Base-by-base conservation (phyloP, 1,140 invertebrate genomes). In the Cotesia typhae region DNA sequence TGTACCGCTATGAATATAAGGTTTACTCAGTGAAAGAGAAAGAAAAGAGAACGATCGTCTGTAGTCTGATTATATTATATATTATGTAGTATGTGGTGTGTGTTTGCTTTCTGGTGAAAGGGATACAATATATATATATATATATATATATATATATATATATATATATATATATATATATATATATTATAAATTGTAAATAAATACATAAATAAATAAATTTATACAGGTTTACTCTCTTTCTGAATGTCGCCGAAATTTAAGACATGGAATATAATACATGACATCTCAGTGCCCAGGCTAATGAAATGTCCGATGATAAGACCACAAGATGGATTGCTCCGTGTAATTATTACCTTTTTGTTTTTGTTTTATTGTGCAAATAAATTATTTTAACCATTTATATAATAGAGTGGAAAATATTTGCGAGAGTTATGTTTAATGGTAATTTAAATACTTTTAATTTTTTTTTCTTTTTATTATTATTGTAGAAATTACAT, bases 1-100 rank as follows among this genome's bases (percentile, higher is more conserved):
- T 64, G 61, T 71, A 71, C 60, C 69, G 67, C 67, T 70, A 70
- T 70, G 37, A 38, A 20, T 28, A 63, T 12, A 37, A 51, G 59
- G 17, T 47, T 47, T 9, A 47, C 41, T 47, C 41, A 47, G 41
- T 47, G 14, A 69, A 38, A 69, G 20, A 14, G 51, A 69, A 70
- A 41, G 38, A 70, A 59, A 70, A 61, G 37, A 37, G 36, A 57
- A 35, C 14, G 35, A 63, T 63, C 60, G 28, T 63, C 60, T 63
- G 12, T 37, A 28, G 28, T 28, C 28, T 28, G 28, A 28, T 28
- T 28, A 28, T 28, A 28, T 28, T 28, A 28, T 28, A 28, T 28
- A 28, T 28, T 28, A 28, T 28, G 28, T 28, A 28, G 28, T 28
- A 28, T 28, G 28, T 28, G 28, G 9, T 61, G 59, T 10, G 37